Base-by-base conservation (phyloP, 2,113 vertebrate genomes). In the Eulacestoma nigropectus region DNA sequence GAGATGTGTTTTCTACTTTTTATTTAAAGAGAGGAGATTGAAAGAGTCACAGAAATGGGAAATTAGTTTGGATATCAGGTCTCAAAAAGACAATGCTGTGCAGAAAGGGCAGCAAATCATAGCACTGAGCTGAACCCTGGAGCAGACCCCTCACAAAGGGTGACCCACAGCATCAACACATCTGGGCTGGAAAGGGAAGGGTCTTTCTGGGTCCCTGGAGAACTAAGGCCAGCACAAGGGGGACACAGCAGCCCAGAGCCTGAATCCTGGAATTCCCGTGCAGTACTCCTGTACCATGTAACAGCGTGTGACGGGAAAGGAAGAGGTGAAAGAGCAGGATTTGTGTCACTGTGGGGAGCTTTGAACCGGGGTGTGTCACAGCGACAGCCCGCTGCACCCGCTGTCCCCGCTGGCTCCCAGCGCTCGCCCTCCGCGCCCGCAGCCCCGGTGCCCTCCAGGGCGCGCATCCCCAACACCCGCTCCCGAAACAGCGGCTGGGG, bases 381-480 rank as follows among this genome's bases (percentile, higher is more conserved):
- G 62, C 3, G 4, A 13, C 25, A 49, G 1, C 13, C 15, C 7
- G 20, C 37, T 3, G 42, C 2, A 4, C 11, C 13, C 60, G 19
- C 32, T 9, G 30, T 9, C 11, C 13, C 42, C 39, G 20, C 35
- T 4, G 2, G 39, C 47, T 46, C 62, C 41, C n/a, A 4, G 33
- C 5, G 5, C 41, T 21, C 15, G 4, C 30, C 16, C 27, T 5
- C 41, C 8, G 32, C 9, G 8, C 19, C 52, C 0, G 1, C 52
- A 30, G 8, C 5, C 11, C 18, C 32, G 11, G 21, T 3, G 21
- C 27, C 20, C 27, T 39, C 16, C 16, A 1, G 56, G 12, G 10
- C 0, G 2, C 3, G 8, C 30, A 53, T 10, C 44, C 49, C 62
- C n/a, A 3, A 0, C 21, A 49, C n/a, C 42, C 10, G 29, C 29